phyloP scores from a whole-genome alignment of 2,797 vertebrate species.

The Pseudomugil gertrudae region DNA sequence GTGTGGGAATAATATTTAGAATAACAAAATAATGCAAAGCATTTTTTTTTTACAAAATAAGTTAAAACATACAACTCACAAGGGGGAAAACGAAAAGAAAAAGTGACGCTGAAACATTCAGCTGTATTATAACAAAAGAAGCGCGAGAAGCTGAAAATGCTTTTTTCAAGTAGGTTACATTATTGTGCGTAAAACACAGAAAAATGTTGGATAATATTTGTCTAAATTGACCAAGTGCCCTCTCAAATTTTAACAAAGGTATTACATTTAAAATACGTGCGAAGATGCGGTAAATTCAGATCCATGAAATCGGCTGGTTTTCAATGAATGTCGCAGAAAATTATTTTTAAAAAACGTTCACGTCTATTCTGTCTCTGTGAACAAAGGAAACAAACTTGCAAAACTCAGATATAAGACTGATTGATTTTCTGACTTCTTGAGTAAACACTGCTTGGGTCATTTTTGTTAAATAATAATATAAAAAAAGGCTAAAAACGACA shows the following conservation, averaged over 20 bases:
- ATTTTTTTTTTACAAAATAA: constrained; percentile 80
- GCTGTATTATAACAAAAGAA: constrained; percentile 37
- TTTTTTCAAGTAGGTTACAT: constrained; percentile 69
- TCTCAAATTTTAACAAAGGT: constrained; percentile 63
- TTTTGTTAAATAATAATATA: constrained; percentile 63
- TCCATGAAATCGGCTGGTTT: constrained; percentile 49
- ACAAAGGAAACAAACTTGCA: constrained; percentile 56
- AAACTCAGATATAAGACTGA: constrained; percentile 71
- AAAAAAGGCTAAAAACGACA: constrained; percentile 84
- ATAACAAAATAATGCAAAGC: constrained; percentile 55
- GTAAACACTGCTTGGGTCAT: constrained; percentile 80
- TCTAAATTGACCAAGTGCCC: constrained; percentile 39
- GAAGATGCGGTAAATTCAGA: constrained; percentile 51
- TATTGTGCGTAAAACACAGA: constrained; percentile 59
- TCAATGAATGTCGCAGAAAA: background rate
- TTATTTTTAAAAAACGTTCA: background rate
- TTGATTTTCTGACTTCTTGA: constrained; percentile 64
- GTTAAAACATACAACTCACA: constrained; percentile 72
- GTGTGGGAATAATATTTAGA: constrained; percentile 68
- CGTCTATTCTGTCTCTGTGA: constrained; percentile 58
- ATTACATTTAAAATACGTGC: constrained; percentile 69
- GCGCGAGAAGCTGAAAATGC: constrained; percentile 52
- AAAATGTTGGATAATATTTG: constrained; percentile 18
- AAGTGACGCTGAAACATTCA: constrained; percentile 31
- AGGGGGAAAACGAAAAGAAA: constrained; percentile 13